phyloP scores from a whole-genome alignment of 2,888 invertebrate genomes.

The Portevinia maculata region DNA sequence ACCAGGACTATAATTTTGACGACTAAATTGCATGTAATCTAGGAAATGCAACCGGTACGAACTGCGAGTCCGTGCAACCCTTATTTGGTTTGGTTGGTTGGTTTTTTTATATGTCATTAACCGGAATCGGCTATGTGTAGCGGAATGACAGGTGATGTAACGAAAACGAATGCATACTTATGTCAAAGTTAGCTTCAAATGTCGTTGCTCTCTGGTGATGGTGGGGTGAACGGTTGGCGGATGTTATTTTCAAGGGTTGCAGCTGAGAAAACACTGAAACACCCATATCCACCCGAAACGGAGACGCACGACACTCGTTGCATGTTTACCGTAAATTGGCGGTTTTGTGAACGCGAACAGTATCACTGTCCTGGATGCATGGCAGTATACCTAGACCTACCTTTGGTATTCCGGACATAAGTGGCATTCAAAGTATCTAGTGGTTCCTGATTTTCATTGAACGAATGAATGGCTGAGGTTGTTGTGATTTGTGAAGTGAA shows the following conservation, averaged over 20 bases:
- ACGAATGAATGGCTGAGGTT: no score
- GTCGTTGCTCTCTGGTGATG: conserved; percentile 22
- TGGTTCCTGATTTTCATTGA: no score
- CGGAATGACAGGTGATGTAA: conserved; percentile 65
- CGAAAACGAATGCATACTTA: conserved; percentile 56
- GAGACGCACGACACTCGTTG: no score
- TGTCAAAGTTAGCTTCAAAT: conserved; percentile 48
- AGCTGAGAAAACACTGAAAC: conserved; percentile 10
- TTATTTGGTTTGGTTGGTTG: background rate
- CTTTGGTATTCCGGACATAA: no score
- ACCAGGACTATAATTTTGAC: conserved; percentile 47
- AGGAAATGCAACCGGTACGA: conserved; percentile 66
- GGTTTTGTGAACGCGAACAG: no score
- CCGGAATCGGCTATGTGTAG: conserved; percentile 38
- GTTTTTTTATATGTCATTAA: conserved; percentile 43
- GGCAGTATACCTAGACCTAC: no score
- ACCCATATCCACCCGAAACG: no score
- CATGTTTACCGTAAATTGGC: no score
- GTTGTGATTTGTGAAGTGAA: no score
- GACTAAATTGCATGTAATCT: conserved; percentile 62
- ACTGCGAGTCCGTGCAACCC: background rate
- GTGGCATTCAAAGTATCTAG: no score
- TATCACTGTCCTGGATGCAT: no score
- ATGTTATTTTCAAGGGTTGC: conserved; percentile 34
- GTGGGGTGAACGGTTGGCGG: background rate